These are phyloP conservation scores for Melospiza georgiana DNA, from an alignment of 2,113 vertebrate species.

Conservation along the genomic window DNA sequence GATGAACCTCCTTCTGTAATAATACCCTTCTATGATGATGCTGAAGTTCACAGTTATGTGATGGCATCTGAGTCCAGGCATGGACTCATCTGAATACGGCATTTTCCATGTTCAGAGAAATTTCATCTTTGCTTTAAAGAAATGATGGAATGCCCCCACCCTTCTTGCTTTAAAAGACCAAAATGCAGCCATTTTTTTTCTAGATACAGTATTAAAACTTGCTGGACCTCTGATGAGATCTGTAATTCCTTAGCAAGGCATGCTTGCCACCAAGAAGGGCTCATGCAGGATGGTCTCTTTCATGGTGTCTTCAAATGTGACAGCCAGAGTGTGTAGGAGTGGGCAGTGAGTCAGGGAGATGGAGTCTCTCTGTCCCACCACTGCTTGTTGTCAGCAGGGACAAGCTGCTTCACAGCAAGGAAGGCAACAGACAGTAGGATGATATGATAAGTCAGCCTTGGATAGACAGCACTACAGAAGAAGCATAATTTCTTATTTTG, in stretches of 20 bases:
- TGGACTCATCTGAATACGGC: neutral
- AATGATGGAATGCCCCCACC: neutral
- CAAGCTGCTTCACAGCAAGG: neutral
- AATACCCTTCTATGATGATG: neutral
- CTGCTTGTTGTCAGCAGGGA: neutral
- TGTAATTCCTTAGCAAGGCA: neutral
- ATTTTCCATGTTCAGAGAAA: neutral
- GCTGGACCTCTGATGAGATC: neutral
- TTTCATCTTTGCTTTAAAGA: neutral
- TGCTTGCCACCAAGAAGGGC: neutral
- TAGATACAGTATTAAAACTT: neutral
- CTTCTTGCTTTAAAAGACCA: neutral
- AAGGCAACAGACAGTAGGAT: neutral
- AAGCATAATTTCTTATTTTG: slow-evolving; percentile 4
- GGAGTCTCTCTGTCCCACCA: neutral
- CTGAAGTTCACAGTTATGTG: neutral
- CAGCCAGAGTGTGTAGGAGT: fast-evolving
- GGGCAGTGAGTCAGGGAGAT: neutral
- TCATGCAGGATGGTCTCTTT: neutral
- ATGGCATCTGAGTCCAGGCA: neutral
- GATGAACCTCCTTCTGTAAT: neutral
- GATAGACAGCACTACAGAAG: neutral
- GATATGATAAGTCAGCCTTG: neutral
- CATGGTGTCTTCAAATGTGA: neutral
- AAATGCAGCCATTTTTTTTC: neutral